Base-by-base conservation (phyloP, 1,140 invertebrate species). In the Drosophila bifasciata region DNA sequence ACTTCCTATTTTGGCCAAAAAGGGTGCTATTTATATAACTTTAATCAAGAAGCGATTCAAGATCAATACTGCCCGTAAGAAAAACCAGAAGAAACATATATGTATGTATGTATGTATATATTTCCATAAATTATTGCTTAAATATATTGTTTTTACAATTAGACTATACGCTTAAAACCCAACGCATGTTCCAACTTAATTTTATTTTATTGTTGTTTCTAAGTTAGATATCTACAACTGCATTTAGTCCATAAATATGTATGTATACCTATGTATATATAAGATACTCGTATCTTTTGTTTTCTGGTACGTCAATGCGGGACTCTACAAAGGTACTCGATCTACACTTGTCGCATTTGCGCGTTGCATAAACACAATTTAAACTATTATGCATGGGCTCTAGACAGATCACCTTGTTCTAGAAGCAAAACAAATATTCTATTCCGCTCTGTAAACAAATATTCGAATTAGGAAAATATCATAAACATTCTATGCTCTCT, bases 101-200 rank as follows among this genome's bases (percentile, higher is more conserved):
- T n/a, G n/a, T n/a, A 76, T 62, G 67, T 76, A 69, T 60, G 36
- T 39, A 23, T 55, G 60, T 63, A 59, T 79, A 77, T 85, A 55
- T 88, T 89, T 81, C 48, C 69, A 88, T 85, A 85, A 85, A 78
- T 85, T 88, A 85, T 81, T 85, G 56, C 81, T 86, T 85, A 85
- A 81, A 78, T 85, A 85, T 53, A 66, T 70, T 67, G 57, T 86
- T 81, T 85, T 77, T 78, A 85, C 81, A 85, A 85, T 85, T 85
- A 85, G 77, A 64, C 81, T 85, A 81, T 53, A 62, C 62, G 56
- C 56, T 52, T 66, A 56, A 44, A 66, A 74, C 60, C 63, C 50
- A 75, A 70, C 57, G 59, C 69, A 67, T 39, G 43, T 41, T 52
- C 39, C 8, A 57, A 52, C 36, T 50, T 45, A 21, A 55, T 67